Conservation (phyloP, 2,797 vertebrate genomes). For the Tapirus indicus region DNA sequence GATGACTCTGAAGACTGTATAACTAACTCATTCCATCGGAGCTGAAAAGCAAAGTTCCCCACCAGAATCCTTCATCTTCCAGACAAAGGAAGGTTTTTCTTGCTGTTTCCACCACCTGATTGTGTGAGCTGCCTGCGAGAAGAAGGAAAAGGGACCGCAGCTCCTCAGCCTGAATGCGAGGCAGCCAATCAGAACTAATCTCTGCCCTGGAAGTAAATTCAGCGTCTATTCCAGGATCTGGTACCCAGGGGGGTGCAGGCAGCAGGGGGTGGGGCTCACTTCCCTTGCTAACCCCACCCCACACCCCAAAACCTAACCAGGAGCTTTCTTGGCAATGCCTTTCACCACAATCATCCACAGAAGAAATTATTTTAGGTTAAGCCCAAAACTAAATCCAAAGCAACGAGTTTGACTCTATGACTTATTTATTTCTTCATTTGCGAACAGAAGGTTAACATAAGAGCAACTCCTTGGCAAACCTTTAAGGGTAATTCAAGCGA, state of each 20-base stretch:
- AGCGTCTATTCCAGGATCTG: not conserved
- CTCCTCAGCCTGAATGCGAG: not conserved
- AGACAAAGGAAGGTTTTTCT: slow-evolving; percentile 58
- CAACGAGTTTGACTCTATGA: slow-evolving; percentile 83
- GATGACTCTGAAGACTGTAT: rapidly evolving
- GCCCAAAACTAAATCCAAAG: slow-evolving; percentile 62
- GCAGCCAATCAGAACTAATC: slow-evolving; percentile 63
- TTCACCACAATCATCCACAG: slow-evolving; percentile 49
- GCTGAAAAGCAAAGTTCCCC: not conserved
- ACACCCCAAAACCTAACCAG: not conserved
- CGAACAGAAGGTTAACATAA: slow-evolving; percentile 93
- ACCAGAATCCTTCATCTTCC: not conserved
- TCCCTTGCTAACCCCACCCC: not conserved
- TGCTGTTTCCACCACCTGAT: not conserved
- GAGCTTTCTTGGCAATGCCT: not conserved
- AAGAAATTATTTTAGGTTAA: slow-evolving; percentile 80
- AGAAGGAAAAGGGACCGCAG: not conserved
- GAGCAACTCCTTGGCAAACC: slow-evolving; percentile 95
- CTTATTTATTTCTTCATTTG: slow-evolving; percentile 87
- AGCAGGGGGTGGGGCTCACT: rapidly evolving
- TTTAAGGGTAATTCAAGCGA: slow-evolving; percentile 97
- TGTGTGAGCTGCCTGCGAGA: not conserved
- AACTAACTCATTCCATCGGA: not conserved
- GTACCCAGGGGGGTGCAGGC: rapidly evolving
- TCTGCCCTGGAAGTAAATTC: not conserved